Conservation (phyloP, 2,113 vertebrate genomes). For the Pseudorectes ferrugineus region DNA sequence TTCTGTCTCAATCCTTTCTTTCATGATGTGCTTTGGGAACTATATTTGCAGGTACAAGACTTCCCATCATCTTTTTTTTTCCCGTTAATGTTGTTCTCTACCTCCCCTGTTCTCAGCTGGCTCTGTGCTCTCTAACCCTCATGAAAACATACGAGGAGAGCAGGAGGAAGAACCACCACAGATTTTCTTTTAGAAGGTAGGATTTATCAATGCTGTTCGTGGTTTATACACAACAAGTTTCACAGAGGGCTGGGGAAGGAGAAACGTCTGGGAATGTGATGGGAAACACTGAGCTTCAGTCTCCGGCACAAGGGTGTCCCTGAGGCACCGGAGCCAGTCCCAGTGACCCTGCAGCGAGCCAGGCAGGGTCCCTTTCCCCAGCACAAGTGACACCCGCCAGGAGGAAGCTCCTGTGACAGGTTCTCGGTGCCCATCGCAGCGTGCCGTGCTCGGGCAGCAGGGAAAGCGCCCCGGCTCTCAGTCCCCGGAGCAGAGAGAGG, state of each 20-base stretch:
- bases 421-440: fast-evolving
- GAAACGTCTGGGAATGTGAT: fast-evolving
- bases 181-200: neutral
- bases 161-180: neutral
- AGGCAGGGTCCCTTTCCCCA: neutral
- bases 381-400: fast-evolving
- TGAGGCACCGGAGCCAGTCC: neutral
- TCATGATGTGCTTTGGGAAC: neutral
- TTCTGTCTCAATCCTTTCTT: neutral
- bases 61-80: neutral
- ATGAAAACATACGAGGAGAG: neutral
- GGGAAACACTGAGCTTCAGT: fast-evolving
- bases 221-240: neutral
- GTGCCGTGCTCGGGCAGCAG: neutral
- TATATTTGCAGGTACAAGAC: neutral
- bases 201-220: neutral
- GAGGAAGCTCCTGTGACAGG: neutral
- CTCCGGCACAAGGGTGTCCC: fast-evolving
- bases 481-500: neutral
- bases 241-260: neutral
- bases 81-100: neutral
- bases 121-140: neutral
- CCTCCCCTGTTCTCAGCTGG: neutral
- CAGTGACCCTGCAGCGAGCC: neutral
- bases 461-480: neutral